Evolutionary conservation across 2,888 invertebrate genomes (phyloP).

Genomic region (Thymelicus sylvestris): DNA sequence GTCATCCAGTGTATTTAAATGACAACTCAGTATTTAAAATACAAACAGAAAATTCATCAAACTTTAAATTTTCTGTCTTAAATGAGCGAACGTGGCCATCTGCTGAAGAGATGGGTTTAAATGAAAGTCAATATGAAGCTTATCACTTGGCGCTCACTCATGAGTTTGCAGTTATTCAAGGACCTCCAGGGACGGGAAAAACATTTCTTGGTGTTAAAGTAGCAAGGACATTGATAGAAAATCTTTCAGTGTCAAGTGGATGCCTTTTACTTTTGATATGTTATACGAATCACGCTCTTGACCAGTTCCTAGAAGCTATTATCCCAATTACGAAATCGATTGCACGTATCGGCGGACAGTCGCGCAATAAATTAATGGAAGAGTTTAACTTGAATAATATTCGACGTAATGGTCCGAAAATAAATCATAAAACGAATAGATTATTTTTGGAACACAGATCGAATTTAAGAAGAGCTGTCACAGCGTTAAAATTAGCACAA

Average conservation of each 20-base stretch:
- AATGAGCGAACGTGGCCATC: constrained; percentile 75
- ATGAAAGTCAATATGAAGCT: constrained; percentile 88
- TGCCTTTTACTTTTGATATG: constrained; percentile 89
- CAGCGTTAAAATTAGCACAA: constrained; percentile 51
- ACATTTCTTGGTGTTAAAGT: constrained; percentile 91
- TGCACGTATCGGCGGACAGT: constrained; percentile 88
- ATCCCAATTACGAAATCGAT: constrained; percentile 83
- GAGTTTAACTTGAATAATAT: constrained; percentile 72
- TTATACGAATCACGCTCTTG: constrained; percentile 93
- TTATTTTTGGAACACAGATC: constrained; percentile 53
- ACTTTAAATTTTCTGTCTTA: constrained; percentile 53
- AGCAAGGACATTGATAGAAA: constrained; percentile 86
- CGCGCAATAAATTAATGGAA: constrained; percentile 78
- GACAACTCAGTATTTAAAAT: constrained; percentile 40
- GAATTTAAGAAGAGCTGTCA: constrained; percentile 48
- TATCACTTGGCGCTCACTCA: constrained; percentile 87
- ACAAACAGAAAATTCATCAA: constrained; percentile 12
- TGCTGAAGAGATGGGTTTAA: constrained; percentile 75
- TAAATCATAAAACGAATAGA: neutral
- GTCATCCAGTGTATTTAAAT: constrained; percentile 55
- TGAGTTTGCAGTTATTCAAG: constrained; percentile 91
- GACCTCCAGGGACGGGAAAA: constrained; percentile 95
- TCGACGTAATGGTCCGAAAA: constrained; percentile 3
- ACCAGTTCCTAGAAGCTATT: constrained; percentile 91
- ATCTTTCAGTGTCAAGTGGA: constrained; percentile 53